These are phyloP conservation scores for Pachycephus smyrnensis DNA, from an alignment of 2,888 invertebrate genomes.

Conservation along the genomic window DNA sequence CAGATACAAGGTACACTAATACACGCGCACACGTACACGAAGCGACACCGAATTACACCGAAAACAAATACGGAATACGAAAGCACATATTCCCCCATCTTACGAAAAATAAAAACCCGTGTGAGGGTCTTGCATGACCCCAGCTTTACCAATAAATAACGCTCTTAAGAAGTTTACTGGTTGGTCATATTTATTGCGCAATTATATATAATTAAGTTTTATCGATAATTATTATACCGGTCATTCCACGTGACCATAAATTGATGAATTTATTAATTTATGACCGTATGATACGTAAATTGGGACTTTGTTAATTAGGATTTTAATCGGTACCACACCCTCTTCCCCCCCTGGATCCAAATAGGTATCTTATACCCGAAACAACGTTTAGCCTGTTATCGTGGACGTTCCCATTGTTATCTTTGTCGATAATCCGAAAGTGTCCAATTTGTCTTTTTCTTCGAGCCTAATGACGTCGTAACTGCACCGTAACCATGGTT, in stretches of 20 bases:
- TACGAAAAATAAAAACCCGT: conserved; percentile 21
- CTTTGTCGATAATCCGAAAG: neutral
- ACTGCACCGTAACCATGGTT: neutral
- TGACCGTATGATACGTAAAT: too few species aligned
- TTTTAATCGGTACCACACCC: too few species aligned
- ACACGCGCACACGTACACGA: neutral
- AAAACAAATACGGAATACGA: neutral
- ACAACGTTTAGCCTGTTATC: neutral
- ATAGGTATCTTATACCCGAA: neutral
- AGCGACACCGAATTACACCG: neutral
- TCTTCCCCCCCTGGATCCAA: neutral
- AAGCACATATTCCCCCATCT: neutral
- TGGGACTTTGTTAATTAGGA: neutral
- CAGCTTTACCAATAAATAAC: conserved; percentile 30
- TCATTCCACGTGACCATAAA: too few species aligned
- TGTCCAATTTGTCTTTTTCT: neutral
- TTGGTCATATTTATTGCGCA: neutral
- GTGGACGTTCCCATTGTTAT: neutral
- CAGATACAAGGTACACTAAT: neutral
- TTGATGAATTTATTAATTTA: too few species aligned
- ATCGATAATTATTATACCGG: neutral
- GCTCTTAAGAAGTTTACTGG: conserved; percentile 15
- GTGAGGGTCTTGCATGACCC: conserved; percentile 20
- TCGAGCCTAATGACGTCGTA: neutral
- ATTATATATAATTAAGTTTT: neutral